phyloP scores from a whole-genome alignment of 1,140 invertebrate genomes.

The Camponotus pennsylvanicus region DNA sequence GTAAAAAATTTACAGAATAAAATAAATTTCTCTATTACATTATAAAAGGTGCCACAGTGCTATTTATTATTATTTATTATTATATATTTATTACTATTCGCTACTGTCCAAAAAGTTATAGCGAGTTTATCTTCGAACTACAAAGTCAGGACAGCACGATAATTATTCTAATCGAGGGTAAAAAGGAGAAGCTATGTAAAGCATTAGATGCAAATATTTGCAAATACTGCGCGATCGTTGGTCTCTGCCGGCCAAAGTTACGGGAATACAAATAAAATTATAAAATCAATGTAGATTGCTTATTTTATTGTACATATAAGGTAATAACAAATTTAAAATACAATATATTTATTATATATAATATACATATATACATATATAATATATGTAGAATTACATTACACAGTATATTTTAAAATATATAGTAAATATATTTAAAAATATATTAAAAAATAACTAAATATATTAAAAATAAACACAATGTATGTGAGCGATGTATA shows the following conservation, averaged over 20 bases:
- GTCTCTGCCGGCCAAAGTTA: constrained; percentile 15
- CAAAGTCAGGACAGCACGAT: background rate
- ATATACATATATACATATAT: background rate
- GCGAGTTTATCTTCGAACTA: background rate
- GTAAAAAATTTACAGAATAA: background rate
- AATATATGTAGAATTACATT: background rate
- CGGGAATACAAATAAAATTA: constrained; percentile 33
- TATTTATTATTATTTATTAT: background rate
- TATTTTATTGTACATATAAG: background rate
- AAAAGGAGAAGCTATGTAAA: background rate
- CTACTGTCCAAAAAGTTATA: background rate
- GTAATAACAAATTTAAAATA: background rate
- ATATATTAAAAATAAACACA: background rate
- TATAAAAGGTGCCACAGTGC: background rate
- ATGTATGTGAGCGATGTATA: background rate
- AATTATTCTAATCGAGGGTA: constrained; percentile 41
- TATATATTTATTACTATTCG: background rate
- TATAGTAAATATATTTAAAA: background rate
- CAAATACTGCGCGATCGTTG: background rate
- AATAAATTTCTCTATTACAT: background rate
- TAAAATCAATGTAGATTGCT: constrained; percentile 21
- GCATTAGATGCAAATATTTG: constrained; percentile 45
- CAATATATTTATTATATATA: too few relatives aligned
- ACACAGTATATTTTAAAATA: background rate
- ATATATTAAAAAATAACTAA: too few relatives aligned